Base-by-base conservation (phyloP, 2,797 vertebrate species). In the Macrochelys suwanniensis region DNA sequence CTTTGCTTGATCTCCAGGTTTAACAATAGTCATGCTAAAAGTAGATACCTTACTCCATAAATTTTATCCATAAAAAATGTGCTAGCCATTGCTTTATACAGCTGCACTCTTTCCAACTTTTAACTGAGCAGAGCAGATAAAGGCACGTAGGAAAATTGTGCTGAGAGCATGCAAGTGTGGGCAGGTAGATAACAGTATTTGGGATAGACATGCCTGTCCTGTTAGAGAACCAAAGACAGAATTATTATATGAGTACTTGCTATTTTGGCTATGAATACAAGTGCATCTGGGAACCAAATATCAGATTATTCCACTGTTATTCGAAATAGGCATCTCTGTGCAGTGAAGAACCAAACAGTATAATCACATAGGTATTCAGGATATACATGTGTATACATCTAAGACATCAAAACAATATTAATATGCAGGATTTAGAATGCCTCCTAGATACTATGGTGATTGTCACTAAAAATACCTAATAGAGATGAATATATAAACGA, bases 11-110 rank as follows among this genome's bases (percentile, higher is more conserved):
- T 98, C 98, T 98, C 97, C 96, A 97, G 98, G 97, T 98, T 98
- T 98, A 98, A 98, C 98, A 98, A 98, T 98, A 98, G 98, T 98
- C 98, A 98, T 98, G 97, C 98, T 98, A 98, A 98, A 98, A 98
- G 98, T 98, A 98, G 98, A 98, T 97, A 98, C 97, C 98, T 98
- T 98, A 98, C 98, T 98, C 97, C 89, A 98, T 98, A 98, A 98
- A 98, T 98, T 98, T 98, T 94, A 94, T 95, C 97, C 97, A 98
- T 98, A 98, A 98, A 98, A 98, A 98, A 97, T 97, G 93, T 98
- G 98, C 97, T 98, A 97, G 97, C 97, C 97, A 90, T 96, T 97
- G 98, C 98, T 98, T 98, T 98, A 97, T 97, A 93, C 26, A 87
- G 93, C 91, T 97, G 68, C 71, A 95, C 84, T 96, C 95, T 89